Base-by-base conservation (phyloP, 2,888 invertebrate species). In the Hanleya hanleyi region DNA sequence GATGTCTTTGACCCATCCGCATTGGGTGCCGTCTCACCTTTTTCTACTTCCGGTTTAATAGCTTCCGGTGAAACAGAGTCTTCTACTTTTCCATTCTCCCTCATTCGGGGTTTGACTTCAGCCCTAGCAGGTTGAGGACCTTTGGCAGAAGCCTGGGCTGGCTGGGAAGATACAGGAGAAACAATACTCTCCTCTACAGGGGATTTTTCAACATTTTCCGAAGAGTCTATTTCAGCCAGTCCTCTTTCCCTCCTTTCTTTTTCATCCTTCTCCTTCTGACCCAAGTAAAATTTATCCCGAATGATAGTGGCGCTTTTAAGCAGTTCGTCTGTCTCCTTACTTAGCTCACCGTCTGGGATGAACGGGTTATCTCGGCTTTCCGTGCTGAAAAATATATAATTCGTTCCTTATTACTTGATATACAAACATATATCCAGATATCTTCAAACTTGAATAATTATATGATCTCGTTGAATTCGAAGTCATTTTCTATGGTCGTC, bases 281-380 rank as follows among this genome's bases (percentile, higher is more conserved):
- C 81, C 37, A 89, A 81, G 69, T 84, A 79, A 71, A 89, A 86
- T 76, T 84, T 84, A 79, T 87, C 87, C 67, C 88, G 79, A 64
- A 88, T 85, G 68, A 89, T 88, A 49, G 86, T 88, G 29, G 89
- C 88, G 69, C 86, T 93, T 89, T 97, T 96, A 78, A 98, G 97
- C 86, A 98, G 97, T 92, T 97, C 97, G 91, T 98, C 98, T 35
- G 98, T 97, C 92, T 98, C 96, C 85, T 95, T 94, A 88, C 96
- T 96, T 87, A 98, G 92, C 92, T 97, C 97, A 76, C 98, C 97
- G 87, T 97, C 98, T 36, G 97, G 97, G 89, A 97, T 94, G 93
- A 98, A 98, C 73, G 98, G 98, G 92, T 98, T 98, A 92, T 98
- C 98, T 95, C 97, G 96, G 81, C 96, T 97, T 91, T 97, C 97